Percentiles rank a stretch among this genome's conserved stretches.
These are phyloP conservation scores for Labroides dimidiatus DNA, from an alignment of 2,797 vertebrate genomes.

Conservation along the genomic window DNA sequence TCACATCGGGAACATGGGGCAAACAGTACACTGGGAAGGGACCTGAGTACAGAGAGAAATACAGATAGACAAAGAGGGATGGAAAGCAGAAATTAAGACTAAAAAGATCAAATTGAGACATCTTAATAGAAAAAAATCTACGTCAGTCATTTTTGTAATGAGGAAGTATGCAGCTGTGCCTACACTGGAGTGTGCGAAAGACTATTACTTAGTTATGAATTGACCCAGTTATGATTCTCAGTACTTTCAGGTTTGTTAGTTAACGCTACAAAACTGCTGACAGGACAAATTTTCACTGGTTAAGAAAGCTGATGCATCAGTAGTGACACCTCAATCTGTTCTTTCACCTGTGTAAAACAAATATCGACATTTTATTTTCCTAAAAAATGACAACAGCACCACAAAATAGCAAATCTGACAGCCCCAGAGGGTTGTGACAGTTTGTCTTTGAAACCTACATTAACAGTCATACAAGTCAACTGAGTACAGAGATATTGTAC, in stretches of 20 bases:
- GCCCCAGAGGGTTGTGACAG: neutral
- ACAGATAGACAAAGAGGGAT: neutral
- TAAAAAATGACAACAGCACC: neutral
- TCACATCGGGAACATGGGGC: constrained; percentile 24
- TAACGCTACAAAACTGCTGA: constrained; percentile 52
- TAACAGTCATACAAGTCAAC: neutral
- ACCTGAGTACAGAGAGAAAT: constrained; percentile 32
- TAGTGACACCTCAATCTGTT: constrained; percentile 3
- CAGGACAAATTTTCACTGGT: constrained; percentile 50
- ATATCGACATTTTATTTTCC: neutral
- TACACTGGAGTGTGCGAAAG: neutral
- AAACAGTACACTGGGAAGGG: constrained; percentile 37
- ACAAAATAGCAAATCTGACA: neutral
- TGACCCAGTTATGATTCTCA: constrained; percentile 42
- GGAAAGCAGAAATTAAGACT: neutral
- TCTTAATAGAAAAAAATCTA: neutral
- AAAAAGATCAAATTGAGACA: neutral
- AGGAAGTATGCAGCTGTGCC: constrained; percentile 16
- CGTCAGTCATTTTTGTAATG: constrained; percentile 6
- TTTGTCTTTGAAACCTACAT: neutral
- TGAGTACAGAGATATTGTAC: neutral
- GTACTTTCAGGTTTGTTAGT: neutral
- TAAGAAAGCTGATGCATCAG: constrained; percentile 24
- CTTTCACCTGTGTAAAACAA: constrained; percentile 4
- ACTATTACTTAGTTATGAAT: constrained; percentile 6